Base-by-base conservation (phyloP, 2,888 invertebrate species). In the Conops quadrifasciatus region DNA sequence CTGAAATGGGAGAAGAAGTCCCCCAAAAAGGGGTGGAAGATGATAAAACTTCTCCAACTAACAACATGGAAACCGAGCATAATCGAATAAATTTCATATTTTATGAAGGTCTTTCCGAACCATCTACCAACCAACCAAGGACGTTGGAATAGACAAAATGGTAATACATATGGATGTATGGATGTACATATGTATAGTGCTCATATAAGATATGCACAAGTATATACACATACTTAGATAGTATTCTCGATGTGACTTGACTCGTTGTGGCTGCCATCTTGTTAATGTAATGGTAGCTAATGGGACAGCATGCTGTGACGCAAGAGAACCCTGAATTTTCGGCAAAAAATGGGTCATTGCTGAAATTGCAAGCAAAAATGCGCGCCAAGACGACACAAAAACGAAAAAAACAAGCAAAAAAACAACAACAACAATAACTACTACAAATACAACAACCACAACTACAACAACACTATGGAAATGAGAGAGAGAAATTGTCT, bases 21-120 rank as follows among this genome's bases (percentile, higher is more conserved):
- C 36, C 5, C 36, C 36, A 30, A 36, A 53, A 58, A 9, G 30
- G 7, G 4, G 47, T 49, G 49, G 28, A 58, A 7, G 49, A 51
- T 16, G 51, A n/a, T 30, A 13, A 58, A 58, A 49, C 77, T 79
- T 80, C 80, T 77, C 76, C 78, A 78, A 58, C 26, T 11, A 24
- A 28, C 26, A 78, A 80, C 80, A 80, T 80, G 78, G 78, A 80
- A 75, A 79, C 78, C 75, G 78, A 80, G 80, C 79, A 80, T 36
- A 80, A 80, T 80, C 79, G 80, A 80, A 80, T 80, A 80, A 80
- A 80, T 80, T 80, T 80, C 79, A 80, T 80, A 79, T 80, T 80
- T 75, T 79, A 79, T 30, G 65, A 4, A 49, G 24, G n/a, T n/a
- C n/a, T n/a, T n/a, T n/a, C n/a, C n/a, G n/a, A n/a, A n/a, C n/a